phyloP scores from a whole-genome alignment of 2,888 invertebrate species.

The Eumacrocentrus americanus region DNA sequence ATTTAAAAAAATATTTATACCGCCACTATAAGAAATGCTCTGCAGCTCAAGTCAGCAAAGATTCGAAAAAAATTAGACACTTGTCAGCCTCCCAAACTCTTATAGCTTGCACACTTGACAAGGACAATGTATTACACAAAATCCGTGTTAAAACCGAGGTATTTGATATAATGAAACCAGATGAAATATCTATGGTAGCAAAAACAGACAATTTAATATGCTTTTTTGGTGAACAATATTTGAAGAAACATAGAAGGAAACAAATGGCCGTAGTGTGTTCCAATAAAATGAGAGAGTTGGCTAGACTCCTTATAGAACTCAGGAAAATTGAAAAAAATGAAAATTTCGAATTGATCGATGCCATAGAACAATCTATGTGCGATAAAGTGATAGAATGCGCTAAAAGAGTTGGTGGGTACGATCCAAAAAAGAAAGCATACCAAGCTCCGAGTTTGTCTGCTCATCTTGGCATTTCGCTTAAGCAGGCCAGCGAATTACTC shows the following conservation, averaged over 20 bases:
- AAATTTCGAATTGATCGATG: neutral
- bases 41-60: neutral
- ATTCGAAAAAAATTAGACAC: neutral
- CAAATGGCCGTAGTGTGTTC: conserved; percentile 12
- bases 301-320: conserved; percentile 4
- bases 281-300: conserved; percentile 17
- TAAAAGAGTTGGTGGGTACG: conserved; percentile 9
- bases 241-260: conserved; percentile 5
- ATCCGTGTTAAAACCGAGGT: conserved; percentile 8
- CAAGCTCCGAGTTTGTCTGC: conserved; percentile 7
- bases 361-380: neutral
- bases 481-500: neutral
- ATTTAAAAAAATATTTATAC: neutral
- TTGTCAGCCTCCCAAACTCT: conserved; percentile 8
- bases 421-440: neutral
- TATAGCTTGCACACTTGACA: conserved; percentile 7
- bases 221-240: conserved; percentile 5
- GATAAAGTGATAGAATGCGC: conserved; percentile 4
- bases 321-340: conserved; percentile 7
- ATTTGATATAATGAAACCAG: conserved; percentile 5
- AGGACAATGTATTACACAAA: neutral
- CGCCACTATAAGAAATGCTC: conserved; percentile 10
- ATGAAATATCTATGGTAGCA: conserved; percentile 5
- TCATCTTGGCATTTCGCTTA: conserved; percentile 2
- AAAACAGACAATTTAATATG: conserved; percentile 16